These are phyloP conservation scores for Autographa pulchrina DNA, from an alignment of 2,888 invertebrate species.

Conservation along the genomic window DNA sequence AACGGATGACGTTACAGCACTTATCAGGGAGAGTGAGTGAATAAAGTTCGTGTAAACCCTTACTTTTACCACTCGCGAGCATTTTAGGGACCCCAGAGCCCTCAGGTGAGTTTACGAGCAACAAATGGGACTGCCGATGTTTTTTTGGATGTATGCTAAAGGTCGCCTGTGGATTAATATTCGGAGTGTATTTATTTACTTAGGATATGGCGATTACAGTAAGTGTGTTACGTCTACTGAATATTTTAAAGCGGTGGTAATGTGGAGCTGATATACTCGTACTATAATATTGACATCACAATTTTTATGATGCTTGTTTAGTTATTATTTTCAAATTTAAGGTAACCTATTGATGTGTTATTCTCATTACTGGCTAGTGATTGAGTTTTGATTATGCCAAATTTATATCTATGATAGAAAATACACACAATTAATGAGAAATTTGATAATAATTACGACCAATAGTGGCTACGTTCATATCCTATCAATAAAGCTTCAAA, in stretches of 20 bases:
- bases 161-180: slow-evolving; percentile 30
- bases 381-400: too few relatives aligned
- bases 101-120: slow-evolving; percentile 61
- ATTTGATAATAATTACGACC: too few relatives aligned
- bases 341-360: too few relatives aligned
- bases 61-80: slow-evolving; percentile 24
- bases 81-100: slow-evolving; percentile 37
- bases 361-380: too few relatives aligned
- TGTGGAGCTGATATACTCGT: too few relatives aligned
- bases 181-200: slow-evolving; percentile 19
- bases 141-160: slow-evolving; percentile 35
- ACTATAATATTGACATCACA: too few relatives aligned
- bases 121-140: slow-evolving; percentile 46
- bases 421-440: too few relatives aligned
- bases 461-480: too few relatives aligned
- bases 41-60: slow-evolving; percentile 55
- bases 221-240: slow-evolving; percentile 16
- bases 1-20: slow-evolving; percentile 53
- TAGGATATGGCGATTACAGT: slow-evolving; percentile 27
- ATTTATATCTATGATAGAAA: too few relatives aligned
- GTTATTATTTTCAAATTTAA: too few relatives aligned
- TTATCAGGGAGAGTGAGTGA: slow-evolving; percentile 55
- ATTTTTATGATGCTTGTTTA: too few relatives aligned
- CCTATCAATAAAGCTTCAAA: too few relatives aligned
- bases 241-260: slow-evolving; percentile 13